These are phyloP conservation scores for Chrysotoxum bicinctum DNA, from an alignment of 2,888 invertebrate genomes.

Conservation along the genomic window DNA sequence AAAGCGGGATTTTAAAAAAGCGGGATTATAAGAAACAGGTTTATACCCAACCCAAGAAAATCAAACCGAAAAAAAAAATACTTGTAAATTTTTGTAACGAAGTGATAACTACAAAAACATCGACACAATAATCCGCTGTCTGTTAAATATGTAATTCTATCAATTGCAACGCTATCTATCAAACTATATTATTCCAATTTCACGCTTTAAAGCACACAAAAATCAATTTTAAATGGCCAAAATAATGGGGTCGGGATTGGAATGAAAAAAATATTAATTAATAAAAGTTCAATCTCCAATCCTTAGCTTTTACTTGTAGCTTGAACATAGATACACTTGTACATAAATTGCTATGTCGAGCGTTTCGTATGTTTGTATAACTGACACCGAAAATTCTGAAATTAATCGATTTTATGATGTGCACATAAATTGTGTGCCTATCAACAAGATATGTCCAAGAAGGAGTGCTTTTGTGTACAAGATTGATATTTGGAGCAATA, in stretches of 20 bases:
- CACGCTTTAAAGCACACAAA: constrained; percentile 8
- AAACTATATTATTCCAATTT: background rate
- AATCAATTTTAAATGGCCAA: constrained; percentile 34
- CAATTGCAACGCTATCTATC: background rate
- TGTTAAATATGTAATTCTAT: background rate
- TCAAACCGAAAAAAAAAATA: no score
- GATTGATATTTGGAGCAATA: constrained; percentile 27
- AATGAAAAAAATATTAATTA: constrained; percentile 44
- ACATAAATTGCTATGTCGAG: constrained; percentile 31
- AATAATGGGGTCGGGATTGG: constrained; percentile 18
- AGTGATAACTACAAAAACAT: no score
- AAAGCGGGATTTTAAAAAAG: no score
- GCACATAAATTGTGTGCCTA: constrained; percentile 29
- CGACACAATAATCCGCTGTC: no score
- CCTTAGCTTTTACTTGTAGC: background rate
- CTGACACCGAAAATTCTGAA: constrained; percentile 31
- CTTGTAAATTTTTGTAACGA: no score
- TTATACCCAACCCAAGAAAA: no score
- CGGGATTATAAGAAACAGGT: no score
- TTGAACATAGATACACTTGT: no score
- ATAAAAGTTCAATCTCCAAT: constrained; percentile 3
- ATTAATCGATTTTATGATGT: constrained; percentile 44
- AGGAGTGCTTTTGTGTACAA: constrained; percentile 31
- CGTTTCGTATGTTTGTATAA: background rate
- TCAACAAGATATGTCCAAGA: constrained; percentile 9